Conservation (phyloP, 2,113 vertebrate species). For the Gambusia holbrooki region DNA sequence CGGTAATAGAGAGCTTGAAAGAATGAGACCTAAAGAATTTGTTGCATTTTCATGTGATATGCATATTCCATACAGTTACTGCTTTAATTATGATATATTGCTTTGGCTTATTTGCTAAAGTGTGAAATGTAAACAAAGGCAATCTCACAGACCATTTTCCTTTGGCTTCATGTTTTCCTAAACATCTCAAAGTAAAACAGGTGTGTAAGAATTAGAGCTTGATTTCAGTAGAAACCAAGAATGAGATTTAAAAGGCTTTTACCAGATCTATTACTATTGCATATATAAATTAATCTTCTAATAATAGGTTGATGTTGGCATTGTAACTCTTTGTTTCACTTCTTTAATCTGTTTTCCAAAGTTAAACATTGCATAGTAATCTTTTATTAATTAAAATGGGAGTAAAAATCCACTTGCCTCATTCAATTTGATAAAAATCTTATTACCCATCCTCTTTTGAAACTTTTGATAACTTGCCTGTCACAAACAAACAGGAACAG, state of each 20-base stretch:
- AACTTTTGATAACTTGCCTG: slow-evolving; percentile 23
- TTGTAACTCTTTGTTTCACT: no score
- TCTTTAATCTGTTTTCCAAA: no score
- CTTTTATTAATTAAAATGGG: background rate
- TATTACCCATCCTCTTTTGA: slow-evolving; percentile 36
- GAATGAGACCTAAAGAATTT: background rate
- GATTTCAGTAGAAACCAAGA: slow-evolving; percentile 5
- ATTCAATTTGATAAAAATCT: slow-evolving; percentile 46
- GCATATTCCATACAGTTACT: no score
- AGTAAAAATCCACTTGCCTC: slow-evolving; percentile 16
- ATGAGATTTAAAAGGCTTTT: slow-evolving; percentile 14
- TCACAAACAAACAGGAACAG: slow-evolving; percentile 44
- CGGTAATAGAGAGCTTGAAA: background rate
- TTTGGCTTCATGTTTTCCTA: no score
- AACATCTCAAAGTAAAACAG: no score
- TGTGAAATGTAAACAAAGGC: no score
- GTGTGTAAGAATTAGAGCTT: slow-evolving; percentile 4
- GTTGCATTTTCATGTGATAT: background rate
- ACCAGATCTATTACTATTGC: background rate
- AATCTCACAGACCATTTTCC: no score
- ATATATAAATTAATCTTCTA: background rate
- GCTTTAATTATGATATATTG: no score
- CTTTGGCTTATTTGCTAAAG: no score
- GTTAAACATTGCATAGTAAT: no score
- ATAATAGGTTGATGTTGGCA: background rate